Percentiles rank a stretch among this genome's conserved stretches.
phyloP scores from a whole-genome alignment of 2,113 vertebrate species.

The Ahaetulla prasina region DNA sequence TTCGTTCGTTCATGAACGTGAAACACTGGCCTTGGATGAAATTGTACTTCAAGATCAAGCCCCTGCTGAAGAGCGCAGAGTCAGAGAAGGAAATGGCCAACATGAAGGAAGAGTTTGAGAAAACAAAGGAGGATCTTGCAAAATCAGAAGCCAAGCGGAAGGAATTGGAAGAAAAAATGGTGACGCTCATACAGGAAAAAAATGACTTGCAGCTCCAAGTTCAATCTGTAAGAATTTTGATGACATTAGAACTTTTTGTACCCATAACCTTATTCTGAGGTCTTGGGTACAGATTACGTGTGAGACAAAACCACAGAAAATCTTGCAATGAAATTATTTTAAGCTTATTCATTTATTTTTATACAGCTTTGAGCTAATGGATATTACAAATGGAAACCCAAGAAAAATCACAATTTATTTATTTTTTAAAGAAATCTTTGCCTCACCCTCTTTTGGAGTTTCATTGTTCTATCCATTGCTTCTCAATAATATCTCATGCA shows the following conservation, averaged over 20 bases:
- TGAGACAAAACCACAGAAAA: neutral
- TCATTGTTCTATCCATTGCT: neutral
- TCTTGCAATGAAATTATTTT: neutral
- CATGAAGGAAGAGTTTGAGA: slow-evolving; percentile 84
- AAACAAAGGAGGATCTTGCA: slow-evolving; percentile 80
- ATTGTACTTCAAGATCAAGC: slow-evolving; percentile 87
- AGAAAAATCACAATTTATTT: neutral
- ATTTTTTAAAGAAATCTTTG: neutral
- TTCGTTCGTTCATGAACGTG: slow-evolving; percentile 89
- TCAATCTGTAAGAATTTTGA: slow-evolving; percentile 59
- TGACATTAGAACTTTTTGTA: neutral
- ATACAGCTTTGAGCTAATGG: neutral
- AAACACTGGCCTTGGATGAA: slow-evolving; percentile 95
- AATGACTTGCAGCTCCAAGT: slow-evolving; percentile 79
- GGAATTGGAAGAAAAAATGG: slow-evolving; percentile 84
- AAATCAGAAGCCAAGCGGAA: slow-evolving; percentile 82
- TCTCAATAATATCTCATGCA: neutral
- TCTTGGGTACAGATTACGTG: neutral
- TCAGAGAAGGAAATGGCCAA: slow-evolving; percentile 81
- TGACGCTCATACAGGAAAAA: slow-evolving; percentile 78
- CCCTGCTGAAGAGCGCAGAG: slow-evolving; percentile 77
- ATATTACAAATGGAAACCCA: neutral
- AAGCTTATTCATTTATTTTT: neutral
- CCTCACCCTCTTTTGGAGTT: neutral
- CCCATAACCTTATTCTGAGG: neutral